These are phyloP conservation scores for Actinia tenebrosa DNA, from an alignment of 64 coral and sea anemone species.

Conservation along the genomic window DNA sequence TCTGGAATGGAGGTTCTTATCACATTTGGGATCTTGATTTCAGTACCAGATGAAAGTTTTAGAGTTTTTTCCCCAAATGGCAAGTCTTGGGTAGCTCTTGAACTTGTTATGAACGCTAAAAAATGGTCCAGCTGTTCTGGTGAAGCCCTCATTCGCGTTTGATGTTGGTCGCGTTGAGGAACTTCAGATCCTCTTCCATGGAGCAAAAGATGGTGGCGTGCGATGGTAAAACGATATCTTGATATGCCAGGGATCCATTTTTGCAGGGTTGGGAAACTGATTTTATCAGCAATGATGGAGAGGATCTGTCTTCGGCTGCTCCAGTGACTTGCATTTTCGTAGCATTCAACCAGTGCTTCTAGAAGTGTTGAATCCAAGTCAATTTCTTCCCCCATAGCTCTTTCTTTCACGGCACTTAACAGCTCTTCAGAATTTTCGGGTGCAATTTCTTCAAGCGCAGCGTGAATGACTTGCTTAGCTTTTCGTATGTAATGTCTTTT, in stretches of 20 bases:
- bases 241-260: constrained; percentile 8
- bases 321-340: no score
- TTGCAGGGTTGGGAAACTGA: neutral
- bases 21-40: constrained; percentile 42
- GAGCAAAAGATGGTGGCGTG: neutral
- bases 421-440: no score
- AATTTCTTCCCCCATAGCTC: neutral
- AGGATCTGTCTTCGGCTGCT: no score
- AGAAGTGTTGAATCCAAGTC: neutral
- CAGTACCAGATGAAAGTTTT: constrained; percentile 1
- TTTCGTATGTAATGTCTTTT: no score
- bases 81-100: neutral
- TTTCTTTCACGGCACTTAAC: neutral
- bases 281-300: neutral
- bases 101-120: neutral
- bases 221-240: neutral
- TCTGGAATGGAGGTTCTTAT: constrained; percentile 58
- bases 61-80: constrained; percentile 10
- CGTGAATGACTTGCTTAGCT: no score
- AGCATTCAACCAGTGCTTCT: neutral
- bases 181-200: constrained; percentile 10
- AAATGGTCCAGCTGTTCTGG: neutral
- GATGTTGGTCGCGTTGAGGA: neutral
- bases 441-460: no score
- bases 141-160: constrained; percentile 1